These are phyloP conservation scores for Leistus spinibarbis DNA, from an alignment of 2,888 invertebrate species.

Conservation along the genomic window DNA sequence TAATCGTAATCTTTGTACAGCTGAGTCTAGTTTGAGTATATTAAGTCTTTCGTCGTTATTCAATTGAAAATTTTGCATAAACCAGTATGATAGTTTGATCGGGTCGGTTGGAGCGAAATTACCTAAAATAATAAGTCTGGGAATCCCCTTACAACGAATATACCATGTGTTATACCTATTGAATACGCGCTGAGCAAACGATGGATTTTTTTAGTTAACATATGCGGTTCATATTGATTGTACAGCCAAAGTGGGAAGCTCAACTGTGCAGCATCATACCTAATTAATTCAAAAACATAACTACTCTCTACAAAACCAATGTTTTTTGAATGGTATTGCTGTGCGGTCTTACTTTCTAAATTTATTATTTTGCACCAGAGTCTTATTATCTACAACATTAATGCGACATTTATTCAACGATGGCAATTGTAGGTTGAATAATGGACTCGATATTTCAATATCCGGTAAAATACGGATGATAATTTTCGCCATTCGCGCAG, in stretches of 20 bases:
- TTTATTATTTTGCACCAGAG: slow-evolving; percentile 49
- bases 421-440: slow-evolving; percentile 58
- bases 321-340: slow-evolving; percentile 49
- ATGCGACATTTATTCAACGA: slow-evolving; percentile 58
- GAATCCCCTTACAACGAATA: background rate
- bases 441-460: slow-evolving; percentile 63
- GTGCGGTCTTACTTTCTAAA: slow-evolving; percentile 52
- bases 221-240: slow-evolving; percentile 64
- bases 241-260: slow-evolving; percentile 72
- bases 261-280: slow-evolving; percentile 60
- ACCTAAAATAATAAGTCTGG: slow-evolving; percentile 40
- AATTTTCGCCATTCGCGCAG: slow-evolving; percentile 60
- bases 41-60: slow-evolving; percentile 67
- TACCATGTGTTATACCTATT: slow-evolving; percentile 19
- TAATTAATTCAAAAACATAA: background rate
- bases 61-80: slow-evolving; percentile 76
- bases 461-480: slow-evolving; percentile 74
- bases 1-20: slow-evolving; percentile 68
- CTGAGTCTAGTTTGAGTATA: slow-evolving; percentile 70
- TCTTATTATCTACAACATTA: slow-evolving; percentile 47
- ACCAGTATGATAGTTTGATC: slow-evolving; percentile 77
- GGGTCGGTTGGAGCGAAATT: slow-evolving; percentile 70
- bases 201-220: slow-evolving; percentile 56
- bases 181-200: slow-evolving; percentile 43
- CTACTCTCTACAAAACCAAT: background rate